Evolutionary conservation across 2,888 invertebrate genomes (phyloP).

Genomic region (Masnerella sp.): DNA sequence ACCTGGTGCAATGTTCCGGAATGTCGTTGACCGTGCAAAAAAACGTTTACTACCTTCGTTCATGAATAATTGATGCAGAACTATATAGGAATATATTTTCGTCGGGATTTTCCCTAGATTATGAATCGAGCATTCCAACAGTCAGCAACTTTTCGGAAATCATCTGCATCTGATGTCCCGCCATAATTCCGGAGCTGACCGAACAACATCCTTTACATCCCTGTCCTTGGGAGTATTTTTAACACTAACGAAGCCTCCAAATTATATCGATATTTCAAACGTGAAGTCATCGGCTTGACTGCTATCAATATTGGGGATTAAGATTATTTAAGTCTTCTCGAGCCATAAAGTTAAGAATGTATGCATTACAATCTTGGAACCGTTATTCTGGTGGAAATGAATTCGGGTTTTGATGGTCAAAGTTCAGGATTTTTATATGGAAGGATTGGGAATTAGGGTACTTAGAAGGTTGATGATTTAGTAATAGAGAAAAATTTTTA

Average conservation of each 20-base stretch:
- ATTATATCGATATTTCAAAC: slow-evolving; percentile 9
- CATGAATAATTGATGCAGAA: neutral
- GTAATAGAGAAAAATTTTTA: too few relatives aligned
- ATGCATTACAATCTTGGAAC: slow-evolving; percentile 15
- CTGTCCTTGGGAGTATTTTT: slow-evolving; percentile 11
- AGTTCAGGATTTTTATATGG: neutral
- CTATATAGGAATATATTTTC: slow-evolving; percentile 1
- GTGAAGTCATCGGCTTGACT: slow-evolving; percentile 2
- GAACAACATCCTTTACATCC: neutral
- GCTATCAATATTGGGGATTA: slow-evolving; percentile 10
- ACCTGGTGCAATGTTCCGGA: neutral
- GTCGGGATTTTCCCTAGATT: slow-evolving; percentile 11
- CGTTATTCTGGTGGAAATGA: slow-evolving; percentile 15
- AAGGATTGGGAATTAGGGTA: too few relatives aligned
- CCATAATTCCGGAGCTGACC: slow-evolving; percentile 3
- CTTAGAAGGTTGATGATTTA: too few relatives aligned
- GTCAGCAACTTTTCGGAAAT: slow-evolving; percentile 8
- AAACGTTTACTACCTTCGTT: neutral
- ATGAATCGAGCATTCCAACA: slow-evolving; percentile 17
- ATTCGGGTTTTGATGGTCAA: slow-evolving; percentile 2
- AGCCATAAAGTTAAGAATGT: neutral
- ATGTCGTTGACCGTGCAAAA: slow-evolving; percentile 22
- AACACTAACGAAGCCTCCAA: slow-evolving; percentile 3
- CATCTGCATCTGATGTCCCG: slow-evolving; percentile 3
- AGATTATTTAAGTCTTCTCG: slow-evolving; percentile 13